Evolutionary conservation across 2,113 vertebrate species (phyloP), one percentile per base, ranked within the genome.

Genomic region (Mesembrinibis cayennensis): DNA sequence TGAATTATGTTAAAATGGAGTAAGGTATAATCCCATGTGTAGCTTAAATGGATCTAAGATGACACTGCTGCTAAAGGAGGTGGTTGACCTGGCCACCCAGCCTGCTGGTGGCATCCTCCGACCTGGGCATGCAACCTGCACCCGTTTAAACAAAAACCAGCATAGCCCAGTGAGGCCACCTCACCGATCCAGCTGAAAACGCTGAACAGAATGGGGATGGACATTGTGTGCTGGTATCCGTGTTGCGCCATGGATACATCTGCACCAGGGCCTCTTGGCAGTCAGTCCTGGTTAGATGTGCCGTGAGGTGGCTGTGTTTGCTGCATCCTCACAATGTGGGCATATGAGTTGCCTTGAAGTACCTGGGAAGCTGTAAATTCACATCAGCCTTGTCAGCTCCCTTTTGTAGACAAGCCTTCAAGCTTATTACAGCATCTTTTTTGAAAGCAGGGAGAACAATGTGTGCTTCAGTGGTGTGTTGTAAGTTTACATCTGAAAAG

Each of bases 101-200:
- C 29, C 26, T 2, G 1, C 10, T 40, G 52, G 7, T 40, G 52
- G 7, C 32, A 55, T 53, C 26, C 26, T 47, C 22, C 1, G 6
- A 58, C 9, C 4, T 2, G 0, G 6, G 16, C 34, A 22, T 0
- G 1, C 13, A 50, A 3, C 13, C 7, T 63, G 7, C 0, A 0
- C 29, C 25, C 0, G 0, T 36, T 73, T 34, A 7, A 53, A 52
- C 29, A n/a, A 49, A 66, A 71, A 8, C 0, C 12, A 21, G 11
- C 0, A 1, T 49, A 56, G 13, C 12, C 13, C 40, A 45, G 45
- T 18, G 29, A 73, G 52, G 55, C 7, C 10, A 14, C 34, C 12
- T 59, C 18, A 4, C 17, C 4, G 2, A 47, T 25, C 23, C 49
- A 40, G 26, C 27, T 87, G 63, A 56, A 80, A 69, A 32, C 0